A percentile compares a stretch with the other conserved stretches of the same genome.
Evolutionary conservation across 2,888 invertebrate species (phyloP).

Genomic region (Pyrrhosoma nymphula): DNA sequence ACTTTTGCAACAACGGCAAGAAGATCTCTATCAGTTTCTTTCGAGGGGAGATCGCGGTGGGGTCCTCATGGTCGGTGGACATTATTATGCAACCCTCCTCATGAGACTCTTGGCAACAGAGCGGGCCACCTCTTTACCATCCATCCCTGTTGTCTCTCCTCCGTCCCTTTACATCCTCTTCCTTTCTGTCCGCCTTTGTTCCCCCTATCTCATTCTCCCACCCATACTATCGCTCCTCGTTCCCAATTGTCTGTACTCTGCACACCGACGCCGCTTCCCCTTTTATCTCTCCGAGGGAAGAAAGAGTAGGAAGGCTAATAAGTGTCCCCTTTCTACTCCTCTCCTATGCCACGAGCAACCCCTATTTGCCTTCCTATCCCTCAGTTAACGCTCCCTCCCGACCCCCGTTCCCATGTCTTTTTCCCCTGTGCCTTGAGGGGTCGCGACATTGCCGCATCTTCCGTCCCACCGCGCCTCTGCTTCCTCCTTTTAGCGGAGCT

Average conservation of each 20-base stretch:
- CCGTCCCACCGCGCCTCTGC: constrained; percentile 57
- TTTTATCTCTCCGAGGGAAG: constrained; percentile 48
- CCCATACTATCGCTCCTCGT: background rate
- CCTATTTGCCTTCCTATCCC: constrained; percentile 17
- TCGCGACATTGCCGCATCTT: constrained; percentile 64
- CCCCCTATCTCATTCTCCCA: background rate
- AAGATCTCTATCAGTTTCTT: too few species aligned
- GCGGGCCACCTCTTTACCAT: background rate
- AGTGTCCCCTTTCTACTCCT: constrained; percentile 54
- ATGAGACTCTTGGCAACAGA: background rate
- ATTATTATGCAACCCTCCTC: background rate
- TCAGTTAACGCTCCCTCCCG: background rate
- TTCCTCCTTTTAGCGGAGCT: constrained; percentile 51
- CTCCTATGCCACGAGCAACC: constrained; percentile 3
- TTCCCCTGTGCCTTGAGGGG: constrained; percentile 46
- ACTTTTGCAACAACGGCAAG: too few species aligned
- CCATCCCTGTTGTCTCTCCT: background rate
- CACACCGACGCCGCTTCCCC: constrained; percentile 24
- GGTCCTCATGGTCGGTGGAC: background rate
- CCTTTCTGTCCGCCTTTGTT: background rate
- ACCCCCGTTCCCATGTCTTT: constrained; percentile 13
- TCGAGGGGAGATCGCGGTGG: too few species aligned
- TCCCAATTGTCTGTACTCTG: constrained; percentile 38
- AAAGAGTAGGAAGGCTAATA: constrained; percentile 60
- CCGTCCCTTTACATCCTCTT: constrained; percentile 17